phyloP scores from a whole-genome alignment of 2,113 vertebrate species.

The Semnornis frantzii region DNA sequence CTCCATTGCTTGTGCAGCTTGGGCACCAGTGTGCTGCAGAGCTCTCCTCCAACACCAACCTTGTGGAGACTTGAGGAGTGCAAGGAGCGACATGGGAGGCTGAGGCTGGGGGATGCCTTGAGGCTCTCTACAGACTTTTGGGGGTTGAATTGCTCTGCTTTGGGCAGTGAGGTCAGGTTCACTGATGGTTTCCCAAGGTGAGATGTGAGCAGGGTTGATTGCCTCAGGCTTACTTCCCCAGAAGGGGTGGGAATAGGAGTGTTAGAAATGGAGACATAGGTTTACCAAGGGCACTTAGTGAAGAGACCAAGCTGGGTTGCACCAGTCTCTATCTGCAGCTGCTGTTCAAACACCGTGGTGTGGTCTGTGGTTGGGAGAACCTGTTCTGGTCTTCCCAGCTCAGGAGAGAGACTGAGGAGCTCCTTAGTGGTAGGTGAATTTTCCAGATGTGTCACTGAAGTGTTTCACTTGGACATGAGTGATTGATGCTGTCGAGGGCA shows the following conservation, averaged over 20 bases:
- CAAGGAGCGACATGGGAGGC: accelerated
- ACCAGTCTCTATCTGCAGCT: not conserved
- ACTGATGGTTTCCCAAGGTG: not conserved
- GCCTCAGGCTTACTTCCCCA: not conserved
- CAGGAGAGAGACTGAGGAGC: not conserved
- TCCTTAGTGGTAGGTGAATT: not conserved
- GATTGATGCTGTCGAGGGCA: not conserved
- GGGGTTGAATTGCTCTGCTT: not conserved
- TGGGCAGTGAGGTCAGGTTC: not conserved
- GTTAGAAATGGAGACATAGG: not conserved
- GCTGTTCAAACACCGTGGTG: not conserved
- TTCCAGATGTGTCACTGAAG: not conserved
- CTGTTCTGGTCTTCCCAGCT: not conserved
- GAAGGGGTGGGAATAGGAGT: not conserved
- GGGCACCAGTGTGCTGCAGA: not conserved
- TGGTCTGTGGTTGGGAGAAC: not conserved
- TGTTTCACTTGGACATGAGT: not conserved
- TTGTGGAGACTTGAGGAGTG: not conserved
- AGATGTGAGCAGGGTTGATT: not conserved
- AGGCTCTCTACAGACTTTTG: not conserved
- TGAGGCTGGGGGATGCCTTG: not conserved
- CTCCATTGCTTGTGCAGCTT: accelerated
- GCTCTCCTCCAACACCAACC: not conserved
- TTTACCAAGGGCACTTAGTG: not conserved
- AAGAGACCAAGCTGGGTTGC: not conserved